Evolutionary conservation across 2,113 vertebrate genomes (phyloP).

Genomic region (Vulpes vulpes): DNA sequence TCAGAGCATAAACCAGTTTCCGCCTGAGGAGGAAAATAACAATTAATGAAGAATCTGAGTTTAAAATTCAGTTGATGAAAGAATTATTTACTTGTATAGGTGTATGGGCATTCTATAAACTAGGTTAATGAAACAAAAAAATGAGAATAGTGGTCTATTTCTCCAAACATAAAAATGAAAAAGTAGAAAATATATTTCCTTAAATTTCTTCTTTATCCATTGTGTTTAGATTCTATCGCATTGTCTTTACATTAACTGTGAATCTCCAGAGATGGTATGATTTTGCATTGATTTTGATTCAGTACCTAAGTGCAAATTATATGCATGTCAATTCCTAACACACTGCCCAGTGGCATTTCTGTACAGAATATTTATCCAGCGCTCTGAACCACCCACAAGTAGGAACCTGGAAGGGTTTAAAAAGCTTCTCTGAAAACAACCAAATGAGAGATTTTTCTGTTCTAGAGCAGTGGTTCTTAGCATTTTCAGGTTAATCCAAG

Average conservation of each 20-base stretch:
- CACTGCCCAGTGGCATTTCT: background rate
- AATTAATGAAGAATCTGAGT: background rate
- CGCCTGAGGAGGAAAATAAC: slow-evolving; percentile 40
- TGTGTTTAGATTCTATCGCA: background rate
- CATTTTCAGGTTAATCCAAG: background rate
- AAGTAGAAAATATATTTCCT: background rate
- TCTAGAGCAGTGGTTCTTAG: background rate
- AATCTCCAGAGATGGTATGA: background rate
- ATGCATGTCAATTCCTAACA: background rate
- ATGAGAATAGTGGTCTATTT: background rate
- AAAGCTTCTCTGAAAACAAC: background rate
- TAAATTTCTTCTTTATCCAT: background rate
- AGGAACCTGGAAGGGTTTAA: background rate
- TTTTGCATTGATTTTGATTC: background rate
- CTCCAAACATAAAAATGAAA: slow-evolving; percentile 20
- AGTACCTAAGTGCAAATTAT: background rate
- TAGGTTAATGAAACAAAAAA: background rate
- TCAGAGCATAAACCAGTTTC: slow-evolving; percentile 62
- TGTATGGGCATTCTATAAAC: background rate
- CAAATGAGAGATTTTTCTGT: background rate
- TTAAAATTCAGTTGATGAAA: background rate
- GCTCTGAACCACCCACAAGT: background rate
- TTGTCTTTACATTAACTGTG: background rate
- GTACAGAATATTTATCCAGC: background rate
- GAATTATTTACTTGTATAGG: background rate